These are phyloP conservation scores for Ooceraea biroi DNA, from an alignment of 1,140 invertebrate genomes.

Conservation along the genomic window DNA sequence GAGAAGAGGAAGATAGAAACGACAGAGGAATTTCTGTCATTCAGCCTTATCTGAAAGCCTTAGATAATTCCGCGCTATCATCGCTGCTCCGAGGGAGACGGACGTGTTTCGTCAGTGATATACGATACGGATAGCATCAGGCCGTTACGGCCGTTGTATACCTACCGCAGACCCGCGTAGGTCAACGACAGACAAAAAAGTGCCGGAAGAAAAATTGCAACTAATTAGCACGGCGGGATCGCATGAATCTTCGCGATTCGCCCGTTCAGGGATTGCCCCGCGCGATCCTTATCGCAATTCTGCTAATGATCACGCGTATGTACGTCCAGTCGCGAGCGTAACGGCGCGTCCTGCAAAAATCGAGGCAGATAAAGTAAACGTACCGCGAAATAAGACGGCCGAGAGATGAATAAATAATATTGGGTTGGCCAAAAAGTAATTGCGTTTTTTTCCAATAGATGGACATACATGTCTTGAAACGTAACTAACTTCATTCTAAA, in stretches of 20 bases:
- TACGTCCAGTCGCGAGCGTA: not conserved
- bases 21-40: not conserved
- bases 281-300: not conserved
- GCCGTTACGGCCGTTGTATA: constrained; percentile 46
- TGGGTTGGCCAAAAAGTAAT: no score
- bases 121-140: constrained; percentile 35
- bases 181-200: constrained; percentile 34
- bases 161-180: constrained; percentile 40
- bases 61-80: not conserved
- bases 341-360: not conserved
- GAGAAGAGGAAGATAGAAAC: no score
- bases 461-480: no score
- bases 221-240: constrained; percentile 10
- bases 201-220: constrained; percentile 5
- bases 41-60: not conserved
- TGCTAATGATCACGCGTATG: not conserved
- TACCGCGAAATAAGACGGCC: no score
- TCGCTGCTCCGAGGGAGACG: not conserved
- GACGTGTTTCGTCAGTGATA: constrained; percentile 9
- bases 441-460: no score
- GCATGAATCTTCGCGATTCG: not conserved
- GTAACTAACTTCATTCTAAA: no score
- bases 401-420: no score
- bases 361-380: not conserved
- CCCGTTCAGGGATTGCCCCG: not conserved